Conservation (phyloP, 2,113 vertebrate species). For the Promerops cafer region DNA sequence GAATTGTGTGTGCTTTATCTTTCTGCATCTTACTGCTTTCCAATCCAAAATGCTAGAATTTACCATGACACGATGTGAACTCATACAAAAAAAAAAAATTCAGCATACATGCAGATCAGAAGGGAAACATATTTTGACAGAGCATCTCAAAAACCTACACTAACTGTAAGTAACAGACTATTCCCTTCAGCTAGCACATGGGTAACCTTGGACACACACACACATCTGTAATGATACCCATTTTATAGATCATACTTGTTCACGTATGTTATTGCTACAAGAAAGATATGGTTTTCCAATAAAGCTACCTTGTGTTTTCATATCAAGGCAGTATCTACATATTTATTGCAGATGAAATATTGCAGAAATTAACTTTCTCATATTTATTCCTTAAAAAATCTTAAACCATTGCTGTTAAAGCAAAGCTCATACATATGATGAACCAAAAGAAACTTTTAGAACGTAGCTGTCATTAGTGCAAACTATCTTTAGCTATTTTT, state of each 20-base stretch:
- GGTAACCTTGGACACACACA: not conserved
- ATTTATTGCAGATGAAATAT: not conserved
- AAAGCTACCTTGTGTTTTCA: not conserved
- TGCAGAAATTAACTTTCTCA: not conserved
- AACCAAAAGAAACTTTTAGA: not conserved
- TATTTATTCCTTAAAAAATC: not conserved
- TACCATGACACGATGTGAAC: not conserved
- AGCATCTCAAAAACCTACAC: not conserved
- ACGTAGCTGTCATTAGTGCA: not conserved
- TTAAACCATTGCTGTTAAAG: not conserved
- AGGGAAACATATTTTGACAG: not conserved
- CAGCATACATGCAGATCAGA: not conserved
- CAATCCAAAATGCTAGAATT: not conserved
- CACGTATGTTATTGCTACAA: not conserved
- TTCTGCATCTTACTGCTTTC: not conserved
- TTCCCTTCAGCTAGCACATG: not conserved
- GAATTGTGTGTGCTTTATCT: not conserved
- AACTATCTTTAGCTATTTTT: not conserved
- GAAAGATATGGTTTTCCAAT: constrained; percentile 16
- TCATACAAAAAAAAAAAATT: not conserved
- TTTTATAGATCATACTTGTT: not conserved
- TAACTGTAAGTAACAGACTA: not conserved
- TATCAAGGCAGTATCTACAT: not conserved
- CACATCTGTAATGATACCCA: not conserved
- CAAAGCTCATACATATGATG: not conserved